These are phyloP conservation scores for Lochmaea crataegi DNA, from an alignment of 2,888 invertebrate genomes.

Conservation along the genomic window DNA sequence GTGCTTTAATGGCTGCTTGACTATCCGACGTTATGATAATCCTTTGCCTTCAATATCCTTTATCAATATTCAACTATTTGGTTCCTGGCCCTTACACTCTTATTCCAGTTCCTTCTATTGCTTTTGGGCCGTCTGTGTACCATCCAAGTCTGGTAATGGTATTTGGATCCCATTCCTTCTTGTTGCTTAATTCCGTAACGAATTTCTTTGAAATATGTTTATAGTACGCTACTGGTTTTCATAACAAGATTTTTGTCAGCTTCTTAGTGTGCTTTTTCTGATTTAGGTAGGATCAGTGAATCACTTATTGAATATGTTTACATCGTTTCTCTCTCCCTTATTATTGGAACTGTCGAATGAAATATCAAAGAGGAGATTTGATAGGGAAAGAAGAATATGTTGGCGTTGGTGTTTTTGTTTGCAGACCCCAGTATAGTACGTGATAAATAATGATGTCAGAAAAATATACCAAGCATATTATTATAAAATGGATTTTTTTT, in stretches of 20 bases:
- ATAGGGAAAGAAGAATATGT: background rate
- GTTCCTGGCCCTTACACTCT: too few species aligned
- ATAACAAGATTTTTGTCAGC: conserved; percentile 12
- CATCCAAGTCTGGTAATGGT: too few species aligned
- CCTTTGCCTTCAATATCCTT: too few species aligned
- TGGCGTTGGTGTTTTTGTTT: background rate
- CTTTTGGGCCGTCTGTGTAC: too few species aligned
- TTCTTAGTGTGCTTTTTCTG: conserved; percentile 5
- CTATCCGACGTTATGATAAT: too few species aligned
- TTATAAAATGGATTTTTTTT: too few species aligned
- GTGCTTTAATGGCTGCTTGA: too few species aligned
- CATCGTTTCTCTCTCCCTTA: conserved; percentile 4
- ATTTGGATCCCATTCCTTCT: too few species aligned
- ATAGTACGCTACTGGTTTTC: background rate
- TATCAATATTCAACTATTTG: too few species aligned
- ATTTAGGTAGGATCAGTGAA: background rate
- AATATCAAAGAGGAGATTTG: conserved; percentile 5
- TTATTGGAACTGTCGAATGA: conserved; percentile 5
- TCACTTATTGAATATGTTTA: conserved; percentile 15
- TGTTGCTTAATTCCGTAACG: too few species aligned
- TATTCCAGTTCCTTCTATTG: too few species aligned
- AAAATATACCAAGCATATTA: background rate
- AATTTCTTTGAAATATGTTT: background rate
- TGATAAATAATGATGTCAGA: background rate
- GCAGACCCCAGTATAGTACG: background rate